These are phyloP conservation scores for Helicolenus hilgendorfi DNA, from an alignment of 2,797 vertebrate genomes.

Conservation along the genomic window DNA sequence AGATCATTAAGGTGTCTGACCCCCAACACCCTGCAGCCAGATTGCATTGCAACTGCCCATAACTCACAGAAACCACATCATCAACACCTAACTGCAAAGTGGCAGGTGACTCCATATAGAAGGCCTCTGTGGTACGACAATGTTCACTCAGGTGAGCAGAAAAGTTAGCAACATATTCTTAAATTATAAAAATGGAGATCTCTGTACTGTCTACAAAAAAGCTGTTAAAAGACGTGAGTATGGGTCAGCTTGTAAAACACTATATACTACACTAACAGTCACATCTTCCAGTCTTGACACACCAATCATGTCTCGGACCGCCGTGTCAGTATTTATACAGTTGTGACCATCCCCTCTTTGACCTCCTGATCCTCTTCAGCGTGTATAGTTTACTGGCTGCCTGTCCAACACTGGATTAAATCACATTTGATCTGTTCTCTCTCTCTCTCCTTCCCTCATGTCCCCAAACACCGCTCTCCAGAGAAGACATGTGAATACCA, in stretches of 20 bases:
- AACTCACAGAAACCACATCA: conserved; percentile 46
- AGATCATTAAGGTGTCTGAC: conserved; percentile 44
- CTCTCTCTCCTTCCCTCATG: background rate
- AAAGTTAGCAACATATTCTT: background rate
- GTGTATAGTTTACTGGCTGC: conserved; percentile 46
- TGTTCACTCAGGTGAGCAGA: background rate
- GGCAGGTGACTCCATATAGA: background rate
- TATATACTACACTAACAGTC: background rate
- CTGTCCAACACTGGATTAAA: conserved; percentile 54
- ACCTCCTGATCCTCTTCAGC: conserved; percentile 54
- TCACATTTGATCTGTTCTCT: conserved; percentile 46
- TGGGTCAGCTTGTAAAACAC: background rate
- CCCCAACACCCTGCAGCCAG: conserved; percentile 30
- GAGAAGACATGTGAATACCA: conserved; percentile 12
- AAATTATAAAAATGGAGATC: background rate
- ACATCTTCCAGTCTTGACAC: conserved; percentile 9
- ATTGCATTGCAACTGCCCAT: conserved; percentile 56
- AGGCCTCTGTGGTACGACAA: background rate
- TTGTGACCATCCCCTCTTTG: conserved; percentile 65
- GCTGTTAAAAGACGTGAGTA: background rate
- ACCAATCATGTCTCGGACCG: conserved; percentile 23
- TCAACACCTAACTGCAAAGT: background rate
- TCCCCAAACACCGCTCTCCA: conserved; percentile 6
- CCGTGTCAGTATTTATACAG: conserved; percentile 57
- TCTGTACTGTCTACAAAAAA: background rate